Evolutionary conservation across 2,888 invertebrate genomes (phyloP).

Genomic region (Agrotis exclamationis): DNA sequence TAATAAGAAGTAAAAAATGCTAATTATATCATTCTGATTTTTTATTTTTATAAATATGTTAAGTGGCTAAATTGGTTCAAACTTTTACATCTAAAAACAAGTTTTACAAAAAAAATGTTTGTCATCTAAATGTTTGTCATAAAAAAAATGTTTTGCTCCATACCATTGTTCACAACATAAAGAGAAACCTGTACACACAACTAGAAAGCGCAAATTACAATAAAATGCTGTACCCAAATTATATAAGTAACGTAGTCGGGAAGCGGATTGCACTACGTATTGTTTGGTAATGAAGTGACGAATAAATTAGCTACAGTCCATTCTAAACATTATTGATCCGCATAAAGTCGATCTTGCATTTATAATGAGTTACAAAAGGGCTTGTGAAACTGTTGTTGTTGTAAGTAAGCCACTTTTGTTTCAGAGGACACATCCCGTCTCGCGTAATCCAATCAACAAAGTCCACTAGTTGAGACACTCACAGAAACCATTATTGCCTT

Average conservation of each 20-base stretch:
- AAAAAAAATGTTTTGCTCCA: too few relatives aligned
- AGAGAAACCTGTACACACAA: slow-evolving; percentile 26
- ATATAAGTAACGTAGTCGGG: slow-evolving; percentile 37
- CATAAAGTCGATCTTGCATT: slow-evolving; percentile 70
- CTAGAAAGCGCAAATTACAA: slow-evolving; percentile 27
- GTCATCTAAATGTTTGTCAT: too few relatives aligned
- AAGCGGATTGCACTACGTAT: slow-evolving; percentile 39
- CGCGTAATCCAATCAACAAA: slow-evolving; percentile 37
- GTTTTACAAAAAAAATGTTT: too few relatives aligned
- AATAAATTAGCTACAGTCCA: slow-evolving; percentile 65
- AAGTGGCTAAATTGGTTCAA: neutral
- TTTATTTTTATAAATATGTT: neutral
- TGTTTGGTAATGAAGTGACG: slow-evolving; percentile 57
- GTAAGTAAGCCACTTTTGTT: slow-evolving; percentile 66
- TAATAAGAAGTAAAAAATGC: neutral
- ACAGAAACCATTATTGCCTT: slow-evolving; percentile 19
- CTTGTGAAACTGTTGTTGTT: slow-evolving; percentile 76
- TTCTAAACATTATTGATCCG: slow-evolving; percentile 56
- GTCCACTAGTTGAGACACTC: slow-evolving; percentile 13
- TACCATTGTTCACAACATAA: slow-evolving; percentile 11
- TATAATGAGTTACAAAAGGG: slow-evolving; percentile 67
- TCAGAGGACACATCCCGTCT: slow-evolving; percentile 46
- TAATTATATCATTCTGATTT: neutral
- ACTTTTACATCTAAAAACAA: neutral
- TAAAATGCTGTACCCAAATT: slow-evolving; percentile 32